Base-by-base conservation (phyloP, 1,140 invertebrate genomes). In the Aphis gossypii region DNA sequence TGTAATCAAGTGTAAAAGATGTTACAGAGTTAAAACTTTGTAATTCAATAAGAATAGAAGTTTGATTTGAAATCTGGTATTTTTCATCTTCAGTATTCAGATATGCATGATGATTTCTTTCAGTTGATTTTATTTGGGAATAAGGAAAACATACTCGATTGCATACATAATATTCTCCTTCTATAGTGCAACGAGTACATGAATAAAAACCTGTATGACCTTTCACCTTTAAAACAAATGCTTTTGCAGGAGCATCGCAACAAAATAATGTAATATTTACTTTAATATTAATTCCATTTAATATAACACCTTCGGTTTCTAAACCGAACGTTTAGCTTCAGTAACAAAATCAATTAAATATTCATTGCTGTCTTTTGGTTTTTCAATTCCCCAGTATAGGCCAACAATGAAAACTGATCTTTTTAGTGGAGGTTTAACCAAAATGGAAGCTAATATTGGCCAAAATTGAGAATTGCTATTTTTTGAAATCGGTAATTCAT, bases 21-120 rank as follows among this genome's bases (percentile, higher is more conserved):
- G 95, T 94, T 93, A 95, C 95, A 38, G 94, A 93, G 18, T 94
- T 93, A 76, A 94, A 95, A 94, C 95, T 95, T 38, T 95, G 95
- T 2, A 95, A 95, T 94, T 95, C 95, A 94, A 14, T 6, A n/a
- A 87, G 94, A 95, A 23, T 94, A 87, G n/a, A 94, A 93, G 46
- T 94, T 93, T 83, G 94, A 93, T 35, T 93, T 91, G 56, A 95
- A 94, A 48, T n/a, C 20, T 90, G 94, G 84, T 44, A 94, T 94
- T 94, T 94, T 94, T 94, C 95, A 94, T 56, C 93, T 76, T 93
- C 95, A 94, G 94, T 95, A 95, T 35, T 25, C 86, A 56, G 95
- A 76, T 76, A 91, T 44, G 60, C 41, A 23, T 60, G 3, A 23
- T 76, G 60, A 91, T n/a, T 91, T 91, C 51, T 76, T 60, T 76